Evolutionary conservation across 2,113 vertebrate species (phyloP), one percentile per base, ranked within the genome.

Genomic region (Ploceus nigricollis): DNA sequence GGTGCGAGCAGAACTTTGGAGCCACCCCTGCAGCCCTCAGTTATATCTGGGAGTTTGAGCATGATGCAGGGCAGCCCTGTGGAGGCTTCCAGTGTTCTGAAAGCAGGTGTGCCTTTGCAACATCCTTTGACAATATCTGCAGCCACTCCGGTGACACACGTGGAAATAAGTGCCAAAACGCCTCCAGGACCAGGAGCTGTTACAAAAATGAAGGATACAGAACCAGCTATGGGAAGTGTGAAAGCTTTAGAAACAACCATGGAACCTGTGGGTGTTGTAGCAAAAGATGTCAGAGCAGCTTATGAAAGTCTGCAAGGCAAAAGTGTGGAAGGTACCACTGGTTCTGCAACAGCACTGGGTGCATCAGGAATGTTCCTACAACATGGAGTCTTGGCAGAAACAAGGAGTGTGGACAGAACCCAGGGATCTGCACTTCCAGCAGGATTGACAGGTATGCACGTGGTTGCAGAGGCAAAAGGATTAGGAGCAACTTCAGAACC

Each of bases 31-130:
- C 76, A 92, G 44, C 30, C 86, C 19, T 63, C 89, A 5, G 2
- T 70, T 82, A 3, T 19, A 30, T 39, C 77, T 68, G 91, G 56
- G 76, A 37, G 23, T 48, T 72, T 85, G 25, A 78, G 40, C 10
- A 2, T 23, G 45, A 15, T 0, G 0, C 89, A 93, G n/a, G 15
- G 42, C 70, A 79, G 82, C 69, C 18, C 73, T 1, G 0, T 11
- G 3, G 93, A 84, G 23, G 8, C 37, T 75, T 93, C 89, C 48
- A 6, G 50, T 79, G 28, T 87, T 47, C 66, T 76, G 48, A 81
- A 75, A 73, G 45, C 89, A 60, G 70, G 30, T 42, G 25, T n/a
- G 44, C 39, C 89, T 71, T 64, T 64, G 53, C 93, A 97, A 6
- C 89, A 76, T 85, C 22, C 87, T 76, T 60, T 35, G 21, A 15